Percentiles rank a stretch among this genome's conserved stretches.
phyloP scores from a whole-genome alignment of 2,797 vertebrate genomes.

The Fistularia tabacaria region DNA sequence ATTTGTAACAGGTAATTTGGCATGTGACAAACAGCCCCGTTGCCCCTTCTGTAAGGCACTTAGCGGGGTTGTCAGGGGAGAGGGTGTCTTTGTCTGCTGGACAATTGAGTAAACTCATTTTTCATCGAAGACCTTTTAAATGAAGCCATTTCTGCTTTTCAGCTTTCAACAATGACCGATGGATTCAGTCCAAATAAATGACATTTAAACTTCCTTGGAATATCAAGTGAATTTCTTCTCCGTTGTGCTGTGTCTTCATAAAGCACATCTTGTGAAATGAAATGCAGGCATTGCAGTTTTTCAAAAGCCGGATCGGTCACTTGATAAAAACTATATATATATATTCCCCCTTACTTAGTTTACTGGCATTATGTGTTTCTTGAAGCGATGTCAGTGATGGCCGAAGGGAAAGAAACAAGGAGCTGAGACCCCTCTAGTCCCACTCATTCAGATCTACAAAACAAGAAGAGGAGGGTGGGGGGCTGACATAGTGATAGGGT shows the following conservation, averaged over 20 bases:
- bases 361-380: no score
- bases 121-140: conserved; percentile 64
- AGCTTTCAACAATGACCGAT: conserved; percentile 57
- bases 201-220: conserved; percentile 11
- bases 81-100: conserved; percentile 56
- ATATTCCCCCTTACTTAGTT: conserved; percentile 24
- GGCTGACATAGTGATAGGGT: no score
- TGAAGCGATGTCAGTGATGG: no score
- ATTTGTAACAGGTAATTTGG: conserved; percentile 59
- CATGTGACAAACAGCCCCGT: conserved; percentile 60
- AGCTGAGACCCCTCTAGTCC: conserved; percentile 15
- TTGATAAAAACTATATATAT: conserved; percentile 7
- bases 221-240: conserved; percentile 3
- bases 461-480: conserved; percentile 15
- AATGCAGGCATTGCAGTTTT: not conserved
- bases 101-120: conserved; percentile 69
- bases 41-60: conserved; percentile 39
- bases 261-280: not conserved
- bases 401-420: conserved; percentile 10
- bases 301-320: not conserved
- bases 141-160: conserved; percentile 52
- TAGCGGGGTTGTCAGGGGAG: conserved; percentile 60
- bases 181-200: conserved; percentile 46
- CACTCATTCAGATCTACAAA: conserved; percentile 32
- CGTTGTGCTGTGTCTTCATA: not conserved